phyloP scores from a whole-genome alignment of 2,888 invertebrate genomes.

The Epirrhoe tristata region DNA sequence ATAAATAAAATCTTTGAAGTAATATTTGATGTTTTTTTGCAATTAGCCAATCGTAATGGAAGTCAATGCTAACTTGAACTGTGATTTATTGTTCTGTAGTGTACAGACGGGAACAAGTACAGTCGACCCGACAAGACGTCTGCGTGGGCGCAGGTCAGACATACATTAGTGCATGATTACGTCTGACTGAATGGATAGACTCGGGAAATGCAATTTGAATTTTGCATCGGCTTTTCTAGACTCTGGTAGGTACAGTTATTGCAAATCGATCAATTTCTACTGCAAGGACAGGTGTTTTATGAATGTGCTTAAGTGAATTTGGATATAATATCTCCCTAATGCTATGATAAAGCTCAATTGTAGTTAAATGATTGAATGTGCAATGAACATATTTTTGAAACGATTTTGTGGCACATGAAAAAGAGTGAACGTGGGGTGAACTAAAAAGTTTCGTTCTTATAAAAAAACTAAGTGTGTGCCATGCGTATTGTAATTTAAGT shows the following conservation, averaged over 20 bases:
- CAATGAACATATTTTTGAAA: no score
- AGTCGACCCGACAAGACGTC: constrained; percentile 31
- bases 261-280: not conserved
- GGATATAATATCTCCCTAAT: no score
- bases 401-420: no score
- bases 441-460: no score
- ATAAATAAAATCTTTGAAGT: no score
- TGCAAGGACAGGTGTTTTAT: no score
- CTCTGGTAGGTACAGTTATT: not conserved
- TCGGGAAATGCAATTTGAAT: constrained; percentile 30
- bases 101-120: constrained; percentile 28
- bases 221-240: constrained; percentile 19
- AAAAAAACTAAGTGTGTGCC: no score
- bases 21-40: not conserved
- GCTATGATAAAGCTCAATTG: no score
- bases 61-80: constrained; percentile 17
- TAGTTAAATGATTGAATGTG: no score
- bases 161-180: constrained; percentile 44
- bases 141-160: constrained; percentile 47
- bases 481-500: no score
- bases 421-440: no score
- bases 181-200: constrained; percentile 36
- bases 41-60: not conserved
- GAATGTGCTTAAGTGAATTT: no score
- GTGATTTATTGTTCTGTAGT: constrained; percentile 24